Percentiles rank a stretch among this genome's conserved stretches.
These are phyloP conservation scores for Pseudorhiza aurosa DNA, from an alignment of 30 jellyfish, hydroid and myxozoan genomes.

Conservation along the genomic window DNA sequence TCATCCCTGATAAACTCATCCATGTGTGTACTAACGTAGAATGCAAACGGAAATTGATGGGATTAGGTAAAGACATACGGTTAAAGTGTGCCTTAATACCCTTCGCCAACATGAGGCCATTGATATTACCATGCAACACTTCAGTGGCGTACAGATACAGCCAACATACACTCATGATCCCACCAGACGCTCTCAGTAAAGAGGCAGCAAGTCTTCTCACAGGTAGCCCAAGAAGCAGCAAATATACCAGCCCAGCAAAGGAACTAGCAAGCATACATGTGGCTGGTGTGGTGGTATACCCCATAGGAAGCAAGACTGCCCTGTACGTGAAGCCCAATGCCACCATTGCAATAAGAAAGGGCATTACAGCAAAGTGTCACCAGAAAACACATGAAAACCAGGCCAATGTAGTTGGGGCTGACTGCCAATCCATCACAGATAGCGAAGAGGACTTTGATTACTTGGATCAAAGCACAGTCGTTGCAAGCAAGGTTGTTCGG, in stretches of 20 bases:
- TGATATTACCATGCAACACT: conserved; percentile 34
- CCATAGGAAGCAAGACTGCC: conserved; percentile 1
- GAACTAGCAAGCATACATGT: neutral
- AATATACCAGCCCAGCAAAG: neutral
- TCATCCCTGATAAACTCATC: conserved; percentile 23
- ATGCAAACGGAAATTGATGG: conserved; percentile 34
- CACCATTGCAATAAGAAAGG: conserved; percentile 4
- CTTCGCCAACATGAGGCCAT: conserved; percentile 37
- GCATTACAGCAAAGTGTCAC: conserved; percentile 6
- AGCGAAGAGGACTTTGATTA: neutral
- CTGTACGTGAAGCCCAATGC: conserved; percentile 1
- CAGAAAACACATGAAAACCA: neutral
- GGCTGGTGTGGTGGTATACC: conserved; percentile 2
- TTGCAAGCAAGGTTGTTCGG: conserved; percentile 14
- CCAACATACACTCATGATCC: conserved; percentile 38
- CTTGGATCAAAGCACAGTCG: neutral
- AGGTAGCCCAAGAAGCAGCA: neutral
- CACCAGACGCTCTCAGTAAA: conserved; percentile 22
- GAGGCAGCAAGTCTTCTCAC: neutral
- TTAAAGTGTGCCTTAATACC: neutral
- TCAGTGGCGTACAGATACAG: conserved; percentile 17
- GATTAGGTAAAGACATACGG: neutral
- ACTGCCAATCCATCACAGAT: conserved; percentile 8
- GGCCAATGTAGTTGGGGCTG: conserved; percentile 1
- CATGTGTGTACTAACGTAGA: conserved; percentile 46